Evolutionary conservation across 2,888 invertebrate species (phyloP).

Genomic region (Byasa hedistus): DNA sequence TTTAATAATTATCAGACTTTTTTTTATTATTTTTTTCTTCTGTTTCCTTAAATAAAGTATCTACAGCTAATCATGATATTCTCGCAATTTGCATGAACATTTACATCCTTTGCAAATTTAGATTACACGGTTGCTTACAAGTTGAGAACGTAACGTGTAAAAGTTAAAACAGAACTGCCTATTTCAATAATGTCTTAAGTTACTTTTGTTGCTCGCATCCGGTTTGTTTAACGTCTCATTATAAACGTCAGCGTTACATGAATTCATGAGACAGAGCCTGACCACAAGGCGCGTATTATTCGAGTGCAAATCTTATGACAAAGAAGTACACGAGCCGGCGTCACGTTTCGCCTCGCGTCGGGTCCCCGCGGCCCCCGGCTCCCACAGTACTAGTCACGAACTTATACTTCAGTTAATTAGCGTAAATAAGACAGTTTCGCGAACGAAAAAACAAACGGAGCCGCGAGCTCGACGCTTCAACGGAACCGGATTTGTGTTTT

Average conservation of each 20-base stretch:
- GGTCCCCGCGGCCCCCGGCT: conserved; percentile 38
- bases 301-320: conserved; percentile 43
- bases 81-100: neutral
- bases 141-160: neutral
- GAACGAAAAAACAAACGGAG: conserved; percentile 63
- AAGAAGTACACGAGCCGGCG: conserved; percentile 42
- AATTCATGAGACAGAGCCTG: conserved; percentile 20
- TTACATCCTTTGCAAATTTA: neutral
- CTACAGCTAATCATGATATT: neutral
- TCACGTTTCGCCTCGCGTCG: conserved; percentile 56
- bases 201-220: neutral
- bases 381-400: conserved; percentile 76
- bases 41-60: neutral
- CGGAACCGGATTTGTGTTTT: conserved; percentile 63
- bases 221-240: conserved; percentile 16
- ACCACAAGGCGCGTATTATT: conserved; percentile 23
- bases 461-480: conserved; percentile 59
- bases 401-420: conserved; percentile 80
- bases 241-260: conserved; percentile 13
- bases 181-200: neutral
- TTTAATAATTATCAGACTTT: too few relatives aligned
- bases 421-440: conserved; percentile 77
- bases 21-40: neutral
- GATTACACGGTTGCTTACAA: neutral
- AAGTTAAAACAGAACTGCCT: neutral